phyloP scores from a whole-genome alignment of 2,797 vertebrate species.

The Gadopsis marmoratus region DNA sequence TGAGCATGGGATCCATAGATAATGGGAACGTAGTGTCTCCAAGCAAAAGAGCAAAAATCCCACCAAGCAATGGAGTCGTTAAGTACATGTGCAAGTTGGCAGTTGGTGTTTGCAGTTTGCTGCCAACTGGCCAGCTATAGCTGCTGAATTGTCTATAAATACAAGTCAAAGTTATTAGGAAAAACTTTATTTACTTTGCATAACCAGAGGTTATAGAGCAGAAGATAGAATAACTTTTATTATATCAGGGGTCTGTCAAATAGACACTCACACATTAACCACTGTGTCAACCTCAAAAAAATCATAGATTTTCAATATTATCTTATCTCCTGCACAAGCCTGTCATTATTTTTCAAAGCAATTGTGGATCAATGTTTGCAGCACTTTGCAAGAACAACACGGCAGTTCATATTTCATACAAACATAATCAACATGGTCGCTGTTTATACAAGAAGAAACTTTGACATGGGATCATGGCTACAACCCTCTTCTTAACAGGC shows the following conservation, averaged over 20 bases:
- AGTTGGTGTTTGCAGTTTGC: conserved; percentile 28
- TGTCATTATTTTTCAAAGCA: neutral
- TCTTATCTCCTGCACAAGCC: neutral
- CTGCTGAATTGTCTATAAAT: neutral
- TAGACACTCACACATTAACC: neutral
- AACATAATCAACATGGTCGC: neutral
- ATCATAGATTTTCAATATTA: neutral
- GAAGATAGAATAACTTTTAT: neutral
- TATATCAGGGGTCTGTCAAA: neutral
- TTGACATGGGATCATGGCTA: neutral
- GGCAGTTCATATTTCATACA: neutral
- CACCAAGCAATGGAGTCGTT: conserved; percentile 19
- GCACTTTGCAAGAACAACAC: neutral
- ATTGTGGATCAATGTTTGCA: neutral
- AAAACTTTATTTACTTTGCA: neutral
- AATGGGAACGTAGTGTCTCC: conserved; percentile 30
- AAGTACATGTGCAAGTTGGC: conserved; percentile 39
- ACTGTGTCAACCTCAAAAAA: neutral
- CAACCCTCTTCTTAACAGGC: too few species aligned
- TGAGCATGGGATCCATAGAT: conserved; percentile 36
- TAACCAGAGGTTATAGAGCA: neutral
- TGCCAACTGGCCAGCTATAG: conserved; percentile 8
- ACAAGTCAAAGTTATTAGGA: conserved; percentile 2
- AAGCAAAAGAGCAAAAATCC: conserved; percentile 30
- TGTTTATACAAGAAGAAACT: neutral